Base-by-base conservation (phyloP, 2,888 invertebrate species). In the Ichneumoninae sp. region DNA sequence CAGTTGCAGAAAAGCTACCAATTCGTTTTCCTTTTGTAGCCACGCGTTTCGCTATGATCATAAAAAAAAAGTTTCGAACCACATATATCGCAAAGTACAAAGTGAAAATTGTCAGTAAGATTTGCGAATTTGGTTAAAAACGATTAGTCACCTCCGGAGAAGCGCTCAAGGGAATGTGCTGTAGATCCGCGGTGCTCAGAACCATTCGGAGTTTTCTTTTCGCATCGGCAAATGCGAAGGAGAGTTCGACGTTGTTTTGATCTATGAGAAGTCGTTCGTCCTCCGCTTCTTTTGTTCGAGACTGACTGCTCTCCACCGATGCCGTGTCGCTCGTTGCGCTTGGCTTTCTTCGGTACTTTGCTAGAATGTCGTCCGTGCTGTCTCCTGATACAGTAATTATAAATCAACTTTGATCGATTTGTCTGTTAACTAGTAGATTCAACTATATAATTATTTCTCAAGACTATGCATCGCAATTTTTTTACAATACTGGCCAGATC, bases 151-250 rank as follows among this genome's bases (percentile, higher is more conserved):
- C 92, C 90, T 92, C 92, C 13, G 91, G 89, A 47, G 91, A 89
- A 54, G 89, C 89, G 44, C 89, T 91, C 92, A 92, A 93, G 44
- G 93, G 93, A 90, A 96, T 95, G 90, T 96, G 96, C 89, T 97
- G 96, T 82, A 97, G 94, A 91, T 98, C 98, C 0, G 98, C 97
- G 88, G 97, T 97, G 86, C 98, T 98, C 47, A 99, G 95, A 76
- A 99, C 99, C 89, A 97, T 95, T 30, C 99, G 95, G 83, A 99
- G 94, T 92, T 99, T 99, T 87, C 97, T 96, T 94, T 99, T 98
- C 90, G 96, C 96, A 92, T 97, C 96, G 60, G 94, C 92, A 91
- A 96, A 96, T 54, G 96, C 95, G 69, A 93, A 94, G 44, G 95
- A 95, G n/a, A 93, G 91, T 88, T 96, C 95, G 3, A 95, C 91